Percentiles rank a stretch among this genome's conserved stretches.
Evolutionary conservation across 2,797 vertebrate species (phyloP).

Genomic region (Muscicapa striata): DNA sequence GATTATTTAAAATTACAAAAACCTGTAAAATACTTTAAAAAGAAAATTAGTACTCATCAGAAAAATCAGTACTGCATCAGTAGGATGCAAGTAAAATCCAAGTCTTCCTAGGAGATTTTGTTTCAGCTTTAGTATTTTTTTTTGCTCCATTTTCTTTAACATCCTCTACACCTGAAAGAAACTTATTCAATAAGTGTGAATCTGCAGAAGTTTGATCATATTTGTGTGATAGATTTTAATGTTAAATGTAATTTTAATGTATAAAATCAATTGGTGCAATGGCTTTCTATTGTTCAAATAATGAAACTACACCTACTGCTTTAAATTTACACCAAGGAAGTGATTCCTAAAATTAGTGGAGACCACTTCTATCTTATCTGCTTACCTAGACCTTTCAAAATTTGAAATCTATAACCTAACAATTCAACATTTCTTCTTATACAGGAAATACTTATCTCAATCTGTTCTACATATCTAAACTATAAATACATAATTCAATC

Average conservation of each 20-base stretch:
- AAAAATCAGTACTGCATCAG: not conserved
- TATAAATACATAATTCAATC: not conserved
- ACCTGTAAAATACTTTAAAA: not conserved
- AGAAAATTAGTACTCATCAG: not conserved
- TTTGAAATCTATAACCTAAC: not conserved
- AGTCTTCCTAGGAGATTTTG: not conserved
- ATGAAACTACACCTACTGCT: not conserved
- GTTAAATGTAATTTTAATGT: too few relatives aligned
- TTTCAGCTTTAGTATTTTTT: not conserved
- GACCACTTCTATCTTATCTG: not conserved
- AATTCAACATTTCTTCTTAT: not conserved
- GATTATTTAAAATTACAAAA: not conserved
- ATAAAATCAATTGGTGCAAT: not conserved
- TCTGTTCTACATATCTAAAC: not conserved
- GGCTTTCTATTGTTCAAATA: not conserved
- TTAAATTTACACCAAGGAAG: too few relatives aligned
- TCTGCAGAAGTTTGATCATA: not conserved
- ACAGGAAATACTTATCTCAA: not conserved
- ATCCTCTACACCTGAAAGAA: not conserved
- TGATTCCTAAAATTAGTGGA: not conserved
- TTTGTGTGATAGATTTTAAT: not conserved
- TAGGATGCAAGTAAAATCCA: not conserved
- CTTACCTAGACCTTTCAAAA: not conserved
- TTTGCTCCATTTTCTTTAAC: not conserved
- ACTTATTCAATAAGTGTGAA: not conserved